phyloP scores from a whole-genome alignment of 2,113 vertebrate genomes.

The Nothoprocta perdicaria region DNA sequence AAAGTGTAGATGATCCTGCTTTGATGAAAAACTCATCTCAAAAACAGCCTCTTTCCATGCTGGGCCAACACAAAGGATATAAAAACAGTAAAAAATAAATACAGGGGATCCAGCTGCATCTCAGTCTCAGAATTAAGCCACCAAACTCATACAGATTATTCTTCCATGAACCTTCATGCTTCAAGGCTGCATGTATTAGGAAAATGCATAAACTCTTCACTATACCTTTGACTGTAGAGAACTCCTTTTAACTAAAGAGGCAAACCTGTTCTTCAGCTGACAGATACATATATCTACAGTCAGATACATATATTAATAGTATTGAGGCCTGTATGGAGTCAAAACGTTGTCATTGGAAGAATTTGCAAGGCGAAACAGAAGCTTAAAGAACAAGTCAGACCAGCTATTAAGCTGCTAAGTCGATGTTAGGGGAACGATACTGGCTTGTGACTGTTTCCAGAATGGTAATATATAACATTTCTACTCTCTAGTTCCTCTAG shows the following conservation, averaged over 20 bases:
- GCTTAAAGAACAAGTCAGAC: neutral
- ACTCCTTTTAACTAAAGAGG: neutral
- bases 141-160: neutral
- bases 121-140: neutral
- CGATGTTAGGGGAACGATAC: neutral
- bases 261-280: conserved; percentile 9
- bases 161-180: neutral
- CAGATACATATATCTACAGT: neutral
- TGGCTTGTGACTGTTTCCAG: conserved; percentile 4
- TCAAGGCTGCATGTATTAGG: rapidly evolving
- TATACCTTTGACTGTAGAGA: neutral
- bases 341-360: neutral
- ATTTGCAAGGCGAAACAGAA: neutral
- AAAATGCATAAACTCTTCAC: neutral
- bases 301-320: neutral
- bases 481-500: neutral
- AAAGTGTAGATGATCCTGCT: neutral
- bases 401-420: neutral
- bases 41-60: neutral
- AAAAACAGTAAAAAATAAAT: neutral
- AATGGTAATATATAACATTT: neutral
- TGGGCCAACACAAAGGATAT: neutral
- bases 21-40: neutral
- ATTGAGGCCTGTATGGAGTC: neutral
- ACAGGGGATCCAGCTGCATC: neutral